These are phyloP conservation scores for Augochlorella aurata DNA, from an alignment of 2,888 invertebrate species.

Conservation along the genomic window DNA sequence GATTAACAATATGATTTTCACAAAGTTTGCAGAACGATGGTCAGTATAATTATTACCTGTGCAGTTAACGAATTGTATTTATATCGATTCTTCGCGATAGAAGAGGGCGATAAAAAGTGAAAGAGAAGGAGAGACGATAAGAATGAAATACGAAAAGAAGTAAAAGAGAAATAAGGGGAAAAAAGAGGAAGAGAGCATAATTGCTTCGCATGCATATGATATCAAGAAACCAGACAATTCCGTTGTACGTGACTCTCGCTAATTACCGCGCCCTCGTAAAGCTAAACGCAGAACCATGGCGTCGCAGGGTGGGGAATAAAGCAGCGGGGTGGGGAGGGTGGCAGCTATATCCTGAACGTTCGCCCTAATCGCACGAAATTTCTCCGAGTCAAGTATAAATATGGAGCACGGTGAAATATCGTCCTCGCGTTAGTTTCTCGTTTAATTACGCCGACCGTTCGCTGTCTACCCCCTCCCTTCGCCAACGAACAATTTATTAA, in stretches of 20 bases:
- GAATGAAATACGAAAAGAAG: too few relatives aligned
- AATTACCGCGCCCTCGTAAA: slow-evolving; percentile 20
- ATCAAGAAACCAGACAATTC: slow-evolving; percentile 31
- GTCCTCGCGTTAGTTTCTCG: slow-evolving; percentile 1
- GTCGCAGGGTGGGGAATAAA: not conserved
- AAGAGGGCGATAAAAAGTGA: too few relatives aligned
- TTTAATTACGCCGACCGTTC: slow-evolving; percentile 31
- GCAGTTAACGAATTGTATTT: too few relatives aligned
- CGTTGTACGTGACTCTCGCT: slow-evolving; percentile 21
- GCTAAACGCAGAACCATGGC: not conserved
- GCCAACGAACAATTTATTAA: slow-evolving; percentile 3
- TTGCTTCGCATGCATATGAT: slow-evolving; percentile 21
- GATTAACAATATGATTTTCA: too few relatives aligned
- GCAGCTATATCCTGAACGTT: not conserved
- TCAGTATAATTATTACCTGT: too few relatives aligned
- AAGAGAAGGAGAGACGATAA: not conserved
- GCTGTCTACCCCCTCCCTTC: not conserved
- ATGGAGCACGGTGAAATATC: slow-evolving; percentile 12
- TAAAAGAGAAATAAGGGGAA: too few relatives aligned
- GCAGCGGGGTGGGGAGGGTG: not conserved
- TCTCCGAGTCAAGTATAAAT: not conserved
- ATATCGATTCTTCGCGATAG: too few relatives aligned
- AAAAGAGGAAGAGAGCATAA: not conserved
- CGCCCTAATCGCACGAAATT: slow-evolving; percentile 21
- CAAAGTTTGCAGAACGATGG: too few relatives aligned